Evolutionary conservation across 2,888 invertebrate species (phyloP), one percentile per base, ranked within the genome.

Genomic region (Iphiclides podalirius): DNA sequence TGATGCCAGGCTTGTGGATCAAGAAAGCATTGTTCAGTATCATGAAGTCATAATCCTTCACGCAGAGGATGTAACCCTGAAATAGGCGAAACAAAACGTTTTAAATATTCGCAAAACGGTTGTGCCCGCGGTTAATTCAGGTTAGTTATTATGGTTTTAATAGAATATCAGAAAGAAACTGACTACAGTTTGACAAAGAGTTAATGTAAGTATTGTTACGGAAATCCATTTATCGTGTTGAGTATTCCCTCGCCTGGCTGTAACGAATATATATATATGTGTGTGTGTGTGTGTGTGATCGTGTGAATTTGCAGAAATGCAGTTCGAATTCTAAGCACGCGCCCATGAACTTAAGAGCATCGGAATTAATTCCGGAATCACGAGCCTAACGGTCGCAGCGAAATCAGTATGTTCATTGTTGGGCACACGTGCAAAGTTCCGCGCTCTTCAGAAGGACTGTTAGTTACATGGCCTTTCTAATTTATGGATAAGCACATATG

Each of bases 1-100:
- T 97, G 63, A 97, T 97, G 41, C 97, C 97, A 0, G 97, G 97
- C 63, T 96, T 95, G 83, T 97, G 97, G 42, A 95, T 95, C 52
- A 97, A 90, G 80, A 97, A 97, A n/a, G 95, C 96, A 80, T 97
- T 96, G 86, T 97, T 96, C 70, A 97, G 82, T 64, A 97, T 96
- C 80, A 96, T 94, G 76, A 97, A 97, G 72, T 97, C 96, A 80
- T 97, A 97, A 79, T 97, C 94, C 75, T 95, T 89, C 17, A 96
- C 95, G 81, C 97, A 97, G 55, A 97, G 91, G 47, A 95, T 92
- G 81, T 96, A 97, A 59, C 96, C 97, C 96, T 97, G 90, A 14
- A 82, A 83, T 23, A 11, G 37, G 40, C 57, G 40, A 54, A 39
- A n/a, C 9, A 13, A 14, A 35, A 14, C 1, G 7, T 35, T 14